Conservation (phyloP, 1,140 invertebrate species). For the Drosophila orena region DNA sequence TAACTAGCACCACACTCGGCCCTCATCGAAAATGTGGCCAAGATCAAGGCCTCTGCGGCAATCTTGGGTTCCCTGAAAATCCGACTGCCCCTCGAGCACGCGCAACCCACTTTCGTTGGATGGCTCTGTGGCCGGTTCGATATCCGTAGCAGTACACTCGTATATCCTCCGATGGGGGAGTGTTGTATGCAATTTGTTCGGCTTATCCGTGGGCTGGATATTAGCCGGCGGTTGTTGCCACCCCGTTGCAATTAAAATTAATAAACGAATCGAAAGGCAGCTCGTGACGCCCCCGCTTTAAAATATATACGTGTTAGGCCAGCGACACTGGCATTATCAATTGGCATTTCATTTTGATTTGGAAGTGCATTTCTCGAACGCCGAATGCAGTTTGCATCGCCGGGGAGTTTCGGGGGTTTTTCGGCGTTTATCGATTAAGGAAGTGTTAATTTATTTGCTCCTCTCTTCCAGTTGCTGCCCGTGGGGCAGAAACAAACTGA, state of each 20-base stretch:
- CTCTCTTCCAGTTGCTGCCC: constrained; percentile 32
- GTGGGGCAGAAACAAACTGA: constrained; percentile 32
- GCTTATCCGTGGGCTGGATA: constrained; percentile 38
- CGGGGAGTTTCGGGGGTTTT: too few species aligned
- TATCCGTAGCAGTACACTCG: not conserved
- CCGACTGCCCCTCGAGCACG: constrained; percentile 18
- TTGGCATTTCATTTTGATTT: constrained; percentile 50
- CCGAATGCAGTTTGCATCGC: not conserved
- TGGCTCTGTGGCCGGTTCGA: not conserved
- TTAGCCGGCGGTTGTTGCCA: constrained; percentile 55
- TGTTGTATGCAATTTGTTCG: constrained; percentile 47
- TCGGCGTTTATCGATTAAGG: constrained; percentile 78
- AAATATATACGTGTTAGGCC: constrained; percentile 1
- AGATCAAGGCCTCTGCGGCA: constrained; percentile 25
- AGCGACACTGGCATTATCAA: constrained; percentile 52
- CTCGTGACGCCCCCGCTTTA: constrained; percentile 43
- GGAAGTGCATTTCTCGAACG: constrained; percentile 35
- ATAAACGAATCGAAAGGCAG: constrained; percentile 70
- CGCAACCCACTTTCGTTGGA: constrained; percentile 38
- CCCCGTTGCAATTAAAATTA: constrained; percentile 74
- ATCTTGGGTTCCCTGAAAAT: not conserved
- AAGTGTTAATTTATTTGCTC: constrained; percentile 82
- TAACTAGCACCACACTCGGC: not conserved
- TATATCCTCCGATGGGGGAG: constrained; percentile 22
- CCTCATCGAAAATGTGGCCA: not conserved